Evolutionary conservation across 2,113 vertebrate species (phyloP), one percentile per base, ranked within the genome.

Genomic region (Merops nubicus): DNA sequence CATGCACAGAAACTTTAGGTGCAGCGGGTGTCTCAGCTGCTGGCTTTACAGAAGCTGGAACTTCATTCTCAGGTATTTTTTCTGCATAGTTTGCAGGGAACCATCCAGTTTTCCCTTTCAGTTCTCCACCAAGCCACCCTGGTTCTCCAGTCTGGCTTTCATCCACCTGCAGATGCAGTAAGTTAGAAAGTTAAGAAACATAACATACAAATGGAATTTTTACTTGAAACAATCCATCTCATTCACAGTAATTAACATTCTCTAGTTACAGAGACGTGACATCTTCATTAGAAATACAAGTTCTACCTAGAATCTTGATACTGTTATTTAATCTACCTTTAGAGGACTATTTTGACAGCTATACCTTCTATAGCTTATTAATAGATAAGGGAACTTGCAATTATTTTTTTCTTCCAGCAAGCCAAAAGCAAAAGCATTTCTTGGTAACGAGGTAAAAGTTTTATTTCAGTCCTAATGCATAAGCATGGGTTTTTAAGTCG

Each of bases 81-180:
- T 99, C 99, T 5, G 99, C 99, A 36, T 99, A 99, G 97, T 99
- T 99, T 45, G 99, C 99, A 67, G 99, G 99, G 95, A 99, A 99
- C 99, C 99, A 99, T 83, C 99, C 99, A 2, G 99, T 99, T 87
- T 99, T 99, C 25, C 99, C 99, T 88, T 99, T 98, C 67, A 99
- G 81, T 93, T 99, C 99, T 76, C 99, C 99, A 11, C 99, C 99
- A 65, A 99, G 98, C 99, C 99, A 99, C 14, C 99, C 99, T 3
- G 99, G 99, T 76, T 99, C 99, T 29, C 99, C 99, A 21, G 99
- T 99, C 89, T 99, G 99, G 82, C 99, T 99, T 95, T 99, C 99
- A 72, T 99, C 99, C 96, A 99, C 99, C 99, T 99, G 95, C 56
- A 68, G 75, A 59, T 21, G 51, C 22, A 93, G 36, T 38, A 93